phyloP scores from a whole-genome alignment of 2,113 vertebrate genomes.

The Elanoides forficatus region DNA sequence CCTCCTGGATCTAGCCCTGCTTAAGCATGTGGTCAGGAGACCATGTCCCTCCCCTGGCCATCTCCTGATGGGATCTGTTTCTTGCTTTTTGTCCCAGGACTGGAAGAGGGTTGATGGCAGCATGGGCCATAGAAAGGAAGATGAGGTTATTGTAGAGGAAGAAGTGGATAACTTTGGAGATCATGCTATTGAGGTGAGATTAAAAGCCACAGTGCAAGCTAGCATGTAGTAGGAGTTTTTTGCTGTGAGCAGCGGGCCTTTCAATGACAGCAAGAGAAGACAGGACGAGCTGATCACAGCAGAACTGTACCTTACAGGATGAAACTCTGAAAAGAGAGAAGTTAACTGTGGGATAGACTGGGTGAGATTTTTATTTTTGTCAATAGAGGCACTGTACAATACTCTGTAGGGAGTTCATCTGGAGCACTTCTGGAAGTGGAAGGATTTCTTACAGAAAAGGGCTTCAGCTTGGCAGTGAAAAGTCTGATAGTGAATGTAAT shows the following conservation, averaged over 20 bases:
- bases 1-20: neutral
- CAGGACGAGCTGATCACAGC: neutral
- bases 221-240: accelerated
- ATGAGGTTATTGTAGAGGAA: neutral
- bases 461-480: neutral
- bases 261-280: neutral
- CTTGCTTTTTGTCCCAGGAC: neutral
- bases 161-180: neutral
- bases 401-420: neutral
- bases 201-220: neutral
- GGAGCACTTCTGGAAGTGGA: neutral
- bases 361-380: neutral
- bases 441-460: neutral
- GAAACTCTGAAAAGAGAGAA: neutral
- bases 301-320: neutral
- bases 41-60: neutral
- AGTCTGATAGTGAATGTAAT: neutral
- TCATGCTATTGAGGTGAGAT: neutral
- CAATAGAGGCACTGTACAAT: neutral
- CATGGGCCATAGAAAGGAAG: neutral
- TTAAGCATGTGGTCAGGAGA: accelerated
- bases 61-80: neutral
- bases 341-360: neutral
- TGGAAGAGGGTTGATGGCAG: neutral
- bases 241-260: neutral